Base-by-base conservation (phyloP, 2,797 vertebrate species). In the Ctenopoma multispine region DNA sequence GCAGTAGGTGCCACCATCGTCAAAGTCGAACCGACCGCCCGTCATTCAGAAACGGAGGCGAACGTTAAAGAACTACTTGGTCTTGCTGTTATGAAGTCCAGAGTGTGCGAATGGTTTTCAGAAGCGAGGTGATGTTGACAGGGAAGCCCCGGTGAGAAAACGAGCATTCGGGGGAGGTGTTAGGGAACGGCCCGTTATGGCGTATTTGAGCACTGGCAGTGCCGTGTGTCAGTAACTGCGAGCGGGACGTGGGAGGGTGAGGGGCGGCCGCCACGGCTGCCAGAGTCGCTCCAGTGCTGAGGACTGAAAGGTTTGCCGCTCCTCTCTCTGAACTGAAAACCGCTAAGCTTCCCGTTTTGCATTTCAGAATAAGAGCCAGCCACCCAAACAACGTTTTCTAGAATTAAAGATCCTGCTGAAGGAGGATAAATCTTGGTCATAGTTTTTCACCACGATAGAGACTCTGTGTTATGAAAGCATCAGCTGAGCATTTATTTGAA, bases 11-110 rank as follows among this genome's bases (percentile, higher is more conserved):
- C 93, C 93, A 38, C 93, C 93, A 90, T 94, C 93, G 94, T 97
- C 97, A 93, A 98, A 98, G 92, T 98, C 96, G 90, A 98, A 97
- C 83, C 96, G 95, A 90, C 97, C 96, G 92, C 97, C 96, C 96
- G 96, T 97, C 97, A 98, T 98, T 95, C 91, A 90, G 90, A 77
- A 47, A 54, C 77, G 63, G 46, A 66, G 63, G 64, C 51, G 29
- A 31, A 5, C 29, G 29, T 31, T 31, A 14, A n/a, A 38, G 65
- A 40, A 7, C 47, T 1, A 11, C 49, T 20, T 14, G 55, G 11
- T 34, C 21, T 50, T 1, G 0, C 10, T 5, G 0, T 12, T 4
- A 1, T n/a, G 3, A 67, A 48, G 66, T 61, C 59, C 68, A 40
- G 27, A 34, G 31, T 44, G 18, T 47, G 67, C 41, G 55, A 49